These are phyloP conservation scores for Dendrocincla tyrannina DNA, from an alignment of 2,797 vertebrate species.

Conservation along the genomic window DNA sequence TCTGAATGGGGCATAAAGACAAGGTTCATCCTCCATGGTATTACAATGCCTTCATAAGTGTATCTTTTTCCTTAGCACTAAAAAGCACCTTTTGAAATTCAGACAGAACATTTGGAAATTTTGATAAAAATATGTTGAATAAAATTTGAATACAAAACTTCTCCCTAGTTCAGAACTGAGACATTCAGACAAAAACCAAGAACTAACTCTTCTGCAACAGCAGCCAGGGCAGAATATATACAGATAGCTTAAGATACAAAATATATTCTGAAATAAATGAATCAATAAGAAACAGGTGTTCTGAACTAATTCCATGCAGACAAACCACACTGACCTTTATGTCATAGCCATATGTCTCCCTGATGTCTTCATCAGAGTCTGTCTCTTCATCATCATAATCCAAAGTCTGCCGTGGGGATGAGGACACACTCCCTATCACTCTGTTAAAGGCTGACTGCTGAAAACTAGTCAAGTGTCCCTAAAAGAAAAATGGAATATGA, in stretches of 20 bases:
- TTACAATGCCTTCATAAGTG: neutral
- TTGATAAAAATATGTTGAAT: neutral
- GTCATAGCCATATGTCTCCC: constrained; percentile 95
- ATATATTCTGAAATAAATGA: neutral
- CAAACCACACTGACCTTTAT: constrained; percentile 80
- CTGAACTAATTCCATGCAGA: neutral
- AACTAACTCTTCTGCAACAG: neutral
- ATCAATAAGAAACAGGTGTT: neutral
- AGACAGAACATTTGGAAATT: neutral
- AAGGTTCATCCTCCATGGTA: neutral
- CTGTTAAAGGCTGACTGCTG: constrained; percentile 97
- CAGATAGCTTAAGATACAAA: neutral
- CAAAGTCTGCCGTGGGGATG: constrained; percentile 88
- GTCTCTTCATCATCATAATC: constrained; percentile 99
- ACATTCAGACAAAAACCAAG: neutral
- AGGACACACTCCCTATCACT: constrained; percentile 79
- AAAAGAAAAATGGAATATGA: neutral
- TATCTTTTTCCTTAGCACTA: neutral
- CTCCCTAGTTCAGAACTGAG: neutral
- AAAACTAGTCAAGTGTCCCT: constrained; percentile 97
- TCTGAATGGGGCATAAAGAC: neutral
- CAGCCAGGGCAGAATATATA: fast-evolving
- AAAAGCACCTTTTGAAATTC: neutral
- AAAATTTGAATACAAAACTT: neutral
- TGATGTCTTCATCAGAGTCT: constrained; percentile 95